Evolutionary conservation across 2,888 invertebrate genomes (phyloP), one percentile per base, ranked within the genome.

Genomic region (Xanthorhoe spadicearia): DNA sequence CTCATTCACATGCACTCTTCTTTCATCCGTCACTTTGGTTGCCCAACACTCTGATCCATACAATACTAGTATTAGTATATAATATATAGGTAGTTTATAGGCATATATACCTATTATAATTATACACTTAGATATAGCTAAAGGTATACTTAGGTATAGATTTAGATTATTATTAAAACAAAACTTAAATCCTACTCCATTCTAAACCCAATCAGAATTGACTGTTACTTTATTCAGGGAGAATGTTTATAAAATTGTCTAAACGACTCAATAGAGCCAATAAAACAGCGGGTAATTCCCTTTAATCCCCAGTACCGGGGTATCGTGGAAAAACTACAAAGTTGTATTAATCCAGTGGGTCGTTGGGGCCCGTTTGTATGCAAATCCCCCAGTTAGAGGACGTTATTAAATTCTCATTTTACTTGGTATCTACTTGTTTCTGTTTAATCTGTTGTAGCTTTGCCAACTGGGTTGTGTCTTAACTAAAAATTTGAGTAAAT

Each of bases 331-430:
- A 61, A 64, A 67, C 63, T 67, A 64, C 63, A 49, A 19, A 67
- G 63, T 57, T 43, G 23, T 61, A 60, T 60, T 63, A 53, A 64
- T 63, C 62, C 66, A 35, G 60, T 10, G 56, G 51, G 51, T 64
- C 60, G 63, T 56, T 53, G 2, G 56, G 51, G 13, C 48, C 32
- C 48, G 63, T 64, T 64, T 56, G 19, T 56, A 67, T 67, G 63
- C 67, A 64, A 67, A 67, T 66, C 48, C 10, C 13, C 63, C 66
- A 53, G 61, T 58, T 67, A 64, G 59, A 57, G 38, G 53, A 38
- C 43, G 28, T 61, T 64, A 67, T 67, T 67, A 67, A 60, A 64
- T 64, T 64, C 60, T 61, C 63, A 53, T 64, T 59, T 63, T 35
- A 46, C 50, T 54, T 48, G 58, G 51, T 55, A 38, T 55, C 55